Evolutionary conservation across 2,888 invertebrate genomes (phyloP).

Genomic region (Ormyrus labotus): DNA sequence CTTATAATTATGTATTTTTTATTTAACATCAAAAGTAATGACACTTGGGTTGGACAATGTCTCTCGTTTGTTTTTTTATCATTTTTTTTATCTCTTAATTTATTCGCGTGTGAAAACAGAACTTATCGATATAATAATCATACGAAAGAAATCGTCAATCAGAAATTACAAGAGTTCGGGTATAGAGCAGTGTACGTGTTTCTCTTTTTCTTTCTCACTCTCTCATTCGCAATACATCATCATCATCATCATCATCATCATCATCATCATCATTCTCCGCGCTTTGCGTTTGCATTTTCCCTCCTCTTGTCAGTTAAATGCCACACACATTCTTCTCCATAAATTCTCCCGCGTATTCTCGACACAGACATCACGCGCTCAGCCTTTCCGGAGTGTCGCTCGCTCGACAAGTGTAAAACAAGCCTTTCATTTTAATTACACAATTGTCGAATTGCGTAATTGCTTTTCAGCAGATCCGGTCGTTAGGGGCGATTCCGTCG

Average conservation of each 20-base stretch:
- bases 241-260: neutral
- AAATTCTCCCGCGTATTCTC: no score
- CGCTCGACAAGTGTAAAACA: no score
- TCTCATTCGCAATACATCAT: conserved; percentile 46
- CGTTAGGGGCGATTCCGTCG: no score
- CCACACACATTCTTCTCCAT: neutral
- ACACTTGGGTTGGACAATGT: conserved; percentile 75
- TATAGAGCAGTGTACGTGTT: conserved; percentile 58
- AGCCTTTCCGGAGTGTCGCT: no score
- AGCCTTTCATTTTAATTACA: no score
- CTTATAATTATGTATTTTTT: conserved; percentile 75
- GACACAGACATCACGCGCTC: no score
- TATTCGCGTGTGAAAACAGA: conserved; percentile 72
- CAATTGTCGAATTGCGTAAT: no score
- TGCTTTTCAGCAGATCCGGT: no score
- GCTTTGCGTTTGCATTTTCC: conserved; percentile 22
- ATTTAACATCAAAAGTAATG: conserved; percentile 76
- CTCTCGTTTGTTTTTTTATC: conserved; percentile 69
- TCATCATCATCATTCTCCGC: conserved; percentile 35
- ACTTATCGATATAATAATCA: conserved; percentile 71
- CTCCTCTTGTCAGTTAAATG: conserved; percentile 4
- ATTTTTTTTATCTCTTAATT: conserved; percentile 64
- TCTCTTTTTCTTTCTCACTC: conserved; percentile 40
- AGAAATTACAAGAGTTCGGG: conserved; percentile 65
- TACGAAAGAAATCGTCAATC: conserved; percentile 73